Base-by-base conservation (phyloP, 2,888 invertebrate species). In the Epirrita christyi region DNA sequence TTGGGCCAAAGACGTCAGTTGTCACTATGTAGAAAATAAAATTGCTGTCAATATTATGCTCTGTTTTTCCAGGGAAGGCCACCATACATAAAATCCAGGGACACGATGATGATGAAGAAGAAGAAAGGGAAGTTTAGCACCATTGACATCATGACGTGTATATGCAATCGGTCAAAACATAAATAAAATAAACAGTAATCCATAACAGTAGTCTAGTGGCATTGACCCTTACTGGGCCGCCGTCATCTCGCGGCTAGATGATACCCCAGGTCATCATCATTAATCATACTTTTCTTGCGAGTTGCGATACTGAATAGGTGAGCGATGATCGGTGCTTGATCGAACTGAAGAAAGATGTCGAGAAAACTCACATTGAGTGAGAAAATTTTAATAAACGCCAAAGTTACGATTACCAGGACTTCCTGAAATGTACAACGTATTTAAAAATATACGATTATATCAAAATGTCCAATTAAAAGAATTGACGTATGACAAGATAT, bases 261-360 rank as follows among this genome's bases (percentile, higher is more conserved):
- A 59, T 61, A 55, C 55, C 11, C n/a, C 50, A 48, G 61, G 59
- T 51, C 74, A 76, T 77, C 73, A 77, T 77, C 77, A 78, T 79
- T 72, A 76, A 79, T 79, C 78, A 78, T 67, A 65, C 53, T 64
- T 67, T 61, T 70, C 72, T 77, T 72, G 67, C 40, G 15, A 47
- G 69, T 75, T 72, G 67, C 49, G 29, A 51, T 59, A 51, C 59
- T 55, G 48, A 41, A 50, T 59, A 40, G 37, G 43, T 43, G 56
- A 65, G 49, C 56, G 60, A 59, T 57, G 48, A 49, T 48, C 50
- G 38, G 54, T 43, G 49, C 38, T 51, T 21, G 53, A 57, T 61
- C 41, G 34, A 48, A 40, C 46, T 45, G 32, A 8, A 14, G 46
- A 45, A 49, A 53, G 44, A 41, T 37, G 32, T 34, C 28, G 41